These are phyloP conservation scores for Bergia puertoricense DNA, from an alignment of 92 coral and sea anemone genomes.

Conservation along the genomic window DNA sequence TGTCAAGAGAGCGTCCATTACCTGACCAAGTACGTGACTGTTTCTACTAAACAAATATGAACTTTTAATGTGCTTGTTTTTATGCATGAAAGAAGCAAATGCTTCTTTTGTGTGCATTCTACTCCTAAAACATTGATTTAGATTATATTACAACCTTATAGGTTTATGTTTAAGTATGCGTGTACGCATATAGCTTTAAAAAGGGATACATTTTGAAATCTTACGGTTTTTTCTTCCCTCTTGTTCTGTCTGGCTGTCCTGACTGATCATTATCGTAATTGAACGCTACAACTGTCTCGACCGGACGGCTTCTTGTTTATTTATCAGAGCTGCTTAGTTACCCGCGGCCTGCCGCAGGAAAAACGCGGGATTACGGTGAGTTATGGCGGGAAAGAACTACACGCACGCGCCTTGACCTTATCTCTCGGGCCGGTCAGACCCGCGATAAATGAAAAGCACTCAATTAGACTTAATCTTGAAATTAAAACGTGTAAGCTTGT, in stretches of 20 bases:
- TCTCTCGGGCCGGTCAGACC: neutral
- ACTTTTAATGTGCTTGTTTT: neutral
- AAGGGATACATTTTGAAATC: neutral
- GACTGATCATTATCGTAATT: neutral
- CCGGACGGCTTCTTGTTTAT: too few relatives aligned
- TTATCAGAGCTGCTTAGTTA: too few relatives aligned
- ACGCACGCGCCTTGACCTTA: neutral
- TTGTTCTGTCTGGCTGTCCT: neutral
- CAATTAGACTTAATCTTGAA: neutral
- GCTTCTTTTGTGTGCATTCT: neutral
- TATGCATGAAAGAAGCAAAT: neutral
- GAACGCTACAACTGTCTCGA: too few relatives aligned
- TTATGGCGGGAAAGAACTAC: neutral
- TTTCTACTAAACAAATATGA: neutral
- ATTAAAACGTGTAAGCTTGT: neutral
- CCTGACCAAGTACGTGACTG: slow-evolving; percentile 14
- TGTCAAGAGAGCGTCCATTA: slow-evolving; percentile 57
- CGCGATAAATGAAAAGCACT: neutral
- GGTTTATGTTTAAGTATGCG: neutral
- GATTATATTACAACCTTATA: neutral
- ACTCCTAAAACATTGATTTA: neutral
- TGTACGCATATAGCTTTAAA: neutral
- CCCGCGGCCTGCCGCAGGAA: too few relatives aligned
- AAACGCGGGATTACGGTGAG: neutral
- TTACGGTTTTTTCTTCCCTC: neutral